Conservation (phyloP, 1,140 invertebrate genomes). For the Drosophila ananassae region DNA sequence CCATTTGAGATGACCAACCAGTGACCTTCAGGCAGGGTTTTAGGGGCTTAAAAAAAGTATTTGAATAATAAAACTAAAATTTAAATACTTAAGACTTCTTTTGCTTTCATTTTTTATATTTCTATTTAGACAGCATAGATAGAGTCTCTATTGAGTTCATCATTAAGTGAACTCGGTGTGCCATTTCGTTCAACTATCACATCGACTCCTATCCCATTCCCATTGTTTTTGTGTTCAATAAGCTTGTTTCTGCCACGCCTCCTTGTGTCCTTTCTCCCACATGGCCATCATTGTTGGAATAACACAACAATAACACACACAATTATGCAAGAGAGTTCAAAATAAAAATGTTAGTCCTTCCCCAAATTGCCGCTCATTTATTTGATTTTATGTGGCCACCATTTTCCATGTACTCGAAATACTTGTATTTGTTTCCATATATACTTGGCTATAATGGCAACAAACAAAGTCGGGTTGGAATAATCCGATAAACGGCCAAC, state of each 20-base stretch:
- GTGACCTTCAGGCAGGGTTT: constrained; percentile 1
- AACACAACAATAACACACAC: constrained; percentile 46
- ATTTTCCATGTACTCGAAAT: constrained; percentile 40
- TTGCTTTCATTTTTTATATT: neutral
- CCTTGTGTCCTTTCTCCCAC: constrained; percentile 9
- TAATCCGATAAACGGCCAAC: constrained; percentile 28
- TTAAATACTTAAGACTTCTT: no score
- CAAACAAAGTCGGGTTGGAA: constrained; percentile 12
- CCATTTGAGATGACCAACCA: constrained; percentile 10
- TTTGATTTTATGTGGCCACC: constrained; percentile 61
- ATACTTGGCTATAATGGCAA: constrained; percentile 17
- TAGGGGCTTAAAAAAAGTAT: neutral
- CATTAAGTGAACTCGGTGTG: constrained; percentile 62
- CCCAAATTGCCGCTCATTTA: constrained; percentile 57
- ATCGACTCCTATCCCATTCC: neutral
- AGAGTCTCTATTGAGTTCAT: constrained; percentile 30
- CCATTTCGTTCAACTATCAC: constrained; percentile 41
- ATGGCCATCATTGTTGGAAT: constrained; percentile 64
- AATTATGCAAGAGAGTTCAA: constrained; percentile 66
- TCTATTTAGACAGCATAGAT: neutral
- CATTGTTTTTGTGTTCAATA: constrained; percentile 61
- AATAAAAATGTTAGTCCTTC: constrained; percentile 57
- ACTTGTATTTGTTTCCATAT: constrained; percentile 1
- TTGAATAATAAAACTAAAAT: neutral
- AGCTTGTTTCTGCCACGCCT: constrained; percentile 49